These are phyloP conservation scores for Sebastes itinus DNA, from an alignment of 2,797 vertebrate genomes.

Conservation along the genomic window DNA sequence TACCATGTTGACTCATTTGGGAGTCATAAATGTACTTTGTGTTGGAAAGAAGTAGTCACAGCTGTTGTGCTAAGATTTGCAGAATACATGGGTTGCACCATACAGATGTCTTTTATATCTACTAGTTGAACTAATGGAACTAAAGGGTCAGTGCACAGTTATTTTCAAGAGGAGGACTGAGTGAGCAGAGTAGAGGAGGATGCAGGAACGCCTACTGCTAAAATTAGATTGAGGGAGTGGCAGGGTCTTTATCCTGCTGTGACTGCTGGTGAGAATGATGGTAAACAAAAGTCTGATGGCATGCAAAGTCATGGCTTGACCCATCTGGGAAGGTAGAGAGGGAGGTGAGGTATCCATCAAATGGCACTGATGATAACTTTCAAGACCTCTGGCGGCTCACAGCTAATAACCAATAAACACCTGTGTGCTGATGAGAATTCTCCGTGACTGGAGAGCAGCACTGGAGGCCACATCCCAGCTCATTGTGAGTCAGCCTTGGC, in stretches of 20 bases:
- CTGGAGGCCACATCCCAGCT: not conserved
- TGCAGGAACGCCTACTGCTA: slow-evolving; percentile 22
- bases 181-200: not conserved
- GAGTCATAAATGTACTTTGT: not conserved
- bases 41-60: not conserved
- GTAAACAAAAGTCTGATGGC: slow-evolving; percentile 1
- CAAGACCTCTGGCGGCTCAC: not conserved
- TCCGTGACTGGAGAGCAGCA: not conserved
- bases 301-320: not conserved
- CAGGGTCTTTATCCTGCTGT: slow-evolving; percentile 12
- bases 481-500: not conserved
- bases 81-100: not conserved
- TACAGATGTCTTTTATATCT: not conserved
- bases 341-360: not conserved
- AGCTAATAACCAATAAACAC: not conserved
- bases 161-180: slow-evolving; percentile 5
- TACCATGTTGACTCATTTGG: not conserved
- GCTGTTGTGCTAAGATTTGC: not conserved
- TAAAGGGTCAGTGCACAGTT: not conserved
- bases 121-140: slow-evolving; percentile 7
- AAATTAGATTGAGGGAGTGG: slow-evolving; percentile 46
- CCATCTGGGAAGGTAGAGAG: not conserved
- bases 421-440: slow-evolving; percentile 3
- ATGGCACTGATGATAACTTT: not conserved
- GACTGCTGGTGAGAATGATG: not conserved